These are phyloP conservation scores for Meda fulgida DNA, from an alignment of 2,797 vertebrate genomes.

Conservation along the genomic window DNA sequence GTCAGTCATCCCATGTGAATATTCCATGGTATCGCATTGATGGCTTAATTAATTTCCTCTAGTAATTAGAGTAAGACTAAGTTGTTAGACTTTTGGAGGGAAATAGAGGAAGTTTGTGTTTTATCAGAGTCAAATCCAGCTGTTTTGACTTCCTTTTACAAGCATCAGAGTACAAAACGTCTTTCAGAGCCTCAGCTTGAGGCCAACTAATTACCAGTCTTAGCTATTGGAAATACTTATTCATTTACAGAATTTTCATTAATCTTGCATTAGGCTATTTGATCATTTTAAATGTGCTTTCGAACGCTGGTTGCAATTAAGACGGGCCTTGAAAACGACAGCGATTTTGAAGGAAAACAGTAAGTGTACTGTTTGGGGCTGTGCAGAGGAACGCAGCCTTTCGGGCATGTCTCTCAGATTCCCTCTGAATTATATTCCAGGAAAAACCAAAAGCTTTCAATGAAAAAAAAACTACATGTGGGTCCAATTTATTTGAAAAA, in stretches of 20 bases:
- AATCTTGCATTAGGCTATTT: conserved; percentile 53
- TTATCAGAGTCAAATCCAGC: conserved; percentile 48
- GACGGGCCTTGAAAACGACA: conserved; percentile 31
- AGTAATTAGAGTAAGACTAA: conserved; percentile 66
- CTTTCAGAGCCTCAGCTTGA: conserved; percentile 52
- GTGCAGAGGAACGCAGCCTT: conserved; percentile 32
- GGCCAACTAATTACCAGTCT: conserved; percentile 58
- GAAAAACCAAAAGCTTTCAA: conserved; percentile 71
- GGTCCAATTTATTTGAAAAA: conserved; percentile 66
- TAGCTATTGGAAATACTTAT: conserved; percentile 56
- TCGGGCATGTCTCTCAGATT: conserved; percentile 59
- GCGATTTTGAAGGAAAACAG: conserved; percentile 20
- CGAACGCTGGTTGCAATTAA: conserved; percentile 52
- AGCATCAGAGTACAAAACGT: conserved; percentile 44
- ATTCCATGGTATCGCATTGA: conserved; percentile 53
- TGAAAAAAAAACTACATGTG: conserved; percentile 70
- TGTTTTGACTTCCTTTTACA: conserved; percentile 55
- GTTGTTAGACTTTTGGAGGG: conserved; percentile 54
- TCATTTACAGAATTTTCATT: conserved; percentile 58
- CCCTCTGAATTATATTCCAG: conserved; percentile 68
- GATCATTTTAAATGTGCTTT: conserved; percentile 53
- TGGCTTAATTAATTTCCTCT: conserved; percentile 69
- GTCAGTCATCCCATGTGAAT: conserved; percentile 64
- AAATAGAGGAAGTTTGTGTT: conserved; percentile 38
- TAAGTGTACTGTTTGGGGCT: conserved; percentile 23